Evolutionary conservation across 2,888 invertebrate species (phyloP), one percentile per base, ranked within the genome.

Genomic region (Tuta absoluta): DNA sequence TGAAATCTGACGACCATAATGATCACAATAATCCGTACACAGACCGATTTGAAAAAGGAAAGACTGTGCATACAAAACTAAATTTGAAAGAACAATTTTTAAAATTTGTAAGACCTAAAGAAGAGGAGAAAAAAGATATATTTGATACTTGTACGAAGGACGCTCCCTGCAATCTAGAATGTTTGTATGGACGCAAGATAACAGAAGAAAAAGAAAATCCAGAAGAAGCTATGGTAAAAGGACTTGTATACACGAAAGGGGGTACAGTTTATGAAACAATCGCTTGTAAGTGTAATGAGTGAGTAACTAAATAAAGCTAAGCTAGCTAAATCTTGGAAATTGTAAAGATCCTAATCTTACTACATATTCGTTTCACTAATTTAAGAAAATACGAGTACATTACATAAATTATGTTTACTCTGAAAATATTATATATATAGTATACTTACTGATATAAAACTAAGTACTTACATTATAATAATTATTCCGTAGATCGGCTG

Each of bases 111-210:
- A 21, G 23, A 11, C 21, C 21, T 7, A 23, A 23, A 23, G 51
- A 51, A 11, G 23, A 51, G 11, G 7, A 11, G 11, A 19, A 51
- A 2, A 23, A 51, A 23, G 51, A 51, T 23, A 23, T 51, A 3
- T 51, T 51, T 21, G 11, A 23, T 21, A 21, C 10, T 21, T 51
- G 51, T 51, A 21, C 21, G 8, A 23, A 23, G 5, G 51, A 51
- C 11, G 11, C 51, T 8, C 51, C 51, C 3, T 41, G 68, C 63
- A 56, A 41, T 17, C 51, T 62, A 14, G 48, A 67, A 73, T 41
- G 59, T 23, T 51, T 51, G 51, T 51, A 51, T 23, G 51, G 51
- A 51, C 23, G 2, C 12, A 51, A 21, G 12, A 2, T 21, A 23
- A 2, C 11, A 21, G 51, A 48, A 19, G 19, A 10, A 51, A 23